Evolutionary conservation across 2,797 vertebrate species (phyloP), one percentile per base, ranked within the genome.

Genomic region (Hydrophis major): DNA sequence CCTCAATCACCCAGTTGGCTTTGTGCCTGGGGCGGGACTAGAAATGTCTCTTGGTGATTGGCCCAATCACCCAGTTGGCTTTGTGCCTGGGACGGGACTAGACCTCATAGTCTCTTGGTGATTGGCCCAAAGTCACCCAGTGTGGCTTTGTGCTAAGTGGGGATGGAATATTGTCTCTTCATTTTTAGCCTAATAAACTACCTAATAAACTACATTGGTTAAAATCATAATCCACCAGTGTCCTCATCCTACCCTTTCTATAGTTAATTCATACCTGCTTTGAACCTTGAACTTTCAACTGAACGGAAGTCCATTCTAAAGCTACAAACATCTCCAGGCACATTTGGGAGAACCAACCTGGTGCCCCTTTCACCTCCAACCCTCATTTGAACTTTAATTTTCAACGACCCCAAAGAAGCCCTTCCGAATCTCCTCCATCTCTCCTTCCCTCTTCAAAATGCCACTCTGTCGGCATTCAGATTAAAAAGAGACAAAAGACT

Each of bases 401-500:
- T 27, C 56, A 22, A 4, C 10, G 0, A 20, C n/a, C 66, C 10
- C 18, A 22, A 27, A 16, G 16, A 27, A 4, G 13, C 13, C 2
- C 27, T 53, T 22, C 13, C 3, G 13, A 10, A 60, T 47, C 28
- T 32, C 27, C 83, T 56, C 37, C 1, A 0, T 11, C n/a, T 32
- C 1, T 53, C 88, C 69, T 42, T 61, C 57, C 25, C 42, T 28
- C 14, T 25, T 59, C 14, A 32, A 53, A 22, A 20, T 11, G 37
- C 47, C 4, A 22, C 14, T 61, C 16, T 7, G 55, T 13, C 7
- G 18, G 86, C 16, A 25, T 27, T 55, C 56, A 20, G n/a, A 69
- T 93, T 37, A 91, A 93, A 88, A 56, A 53, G 66, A 93, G 47
- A 55, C 53, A 12, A 55, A 83, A 93, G 66, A 55, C 6, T 32